Evolutionary conservation across 2,797 vertebrate genomes (phyloP).

Genomic region (Microctenopoma lineatum): DNA sequence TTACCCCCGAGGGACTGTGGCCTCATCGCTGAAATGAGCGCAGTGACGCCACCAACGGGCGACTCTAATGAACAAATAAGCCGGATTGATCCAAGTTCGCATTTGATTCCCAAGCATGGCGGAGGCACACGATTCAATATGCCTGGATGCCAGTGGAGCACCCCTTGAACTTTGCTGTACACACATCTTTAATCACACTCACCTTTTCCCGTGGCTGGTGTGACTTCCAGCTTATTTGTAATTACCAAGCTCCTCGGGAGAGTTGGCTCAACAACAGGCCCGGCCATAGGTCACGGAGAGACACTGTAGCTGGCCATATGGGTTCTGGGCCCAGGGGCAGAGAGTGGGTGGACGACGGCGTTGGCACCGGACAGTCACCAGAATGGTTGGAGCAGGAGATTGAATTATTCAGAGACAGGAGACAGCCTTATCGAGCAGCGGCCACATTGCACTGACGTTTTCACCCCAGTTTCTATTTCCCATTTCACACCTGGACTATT

Average conservation of each 20-base stretch:
- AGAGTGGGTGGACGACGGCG: conserved; percentile 42
- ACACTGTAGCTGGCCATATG: conserved; percentile 67
- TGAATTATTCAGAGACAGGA: conserved; percentile 66
- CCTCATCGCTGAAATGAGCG: conserved; percentile 61
- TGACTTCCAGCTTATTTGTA: conserved; percentile 75
- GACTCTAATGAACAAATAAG: conserved; percentile 68
- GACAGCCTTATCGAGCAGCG: conserved; percentile 72
- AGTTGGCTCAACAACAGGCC: conserved; percentile 67
- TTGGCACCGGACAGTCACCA: conserved; percentile 38
- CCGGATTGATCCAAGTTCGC: conserved; percentile 68
- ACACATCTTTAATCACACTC: conserved; percentile 69
- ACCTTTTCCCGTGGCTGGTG: conserved; percentile 58
- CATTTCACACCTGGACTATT: conserved; percentile 77
- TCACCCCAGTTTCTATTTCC: conserved; percentile 73
- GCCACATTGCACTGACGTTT: conserved; percentile 66
- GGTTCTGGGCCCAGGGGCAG: conserved; percentile 48
- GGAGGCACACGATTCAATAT: conserved; percentile 30
- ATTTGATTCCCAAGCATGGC: conserved; percentile 48
- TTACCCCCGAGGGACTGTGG: conserved; percentile 42
- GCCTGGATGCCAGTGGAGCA: conserved; percentile 36
- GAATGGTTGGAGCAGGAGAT: conserved; percentile 49
- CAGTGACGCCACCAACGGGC: conserved; percentile 25
- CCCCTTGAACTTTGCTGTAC: conserved; percentile 64
- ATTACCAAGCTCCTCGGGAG: conserved; percentile 65
- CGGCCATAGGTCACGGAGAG: conserved; percentile 65